Evolutionary conservation across 92 coral and sea anemone species (phyloP), one percentile per base, ranked within the genome.

Genomic region (Actinostola sp.): DNA sequence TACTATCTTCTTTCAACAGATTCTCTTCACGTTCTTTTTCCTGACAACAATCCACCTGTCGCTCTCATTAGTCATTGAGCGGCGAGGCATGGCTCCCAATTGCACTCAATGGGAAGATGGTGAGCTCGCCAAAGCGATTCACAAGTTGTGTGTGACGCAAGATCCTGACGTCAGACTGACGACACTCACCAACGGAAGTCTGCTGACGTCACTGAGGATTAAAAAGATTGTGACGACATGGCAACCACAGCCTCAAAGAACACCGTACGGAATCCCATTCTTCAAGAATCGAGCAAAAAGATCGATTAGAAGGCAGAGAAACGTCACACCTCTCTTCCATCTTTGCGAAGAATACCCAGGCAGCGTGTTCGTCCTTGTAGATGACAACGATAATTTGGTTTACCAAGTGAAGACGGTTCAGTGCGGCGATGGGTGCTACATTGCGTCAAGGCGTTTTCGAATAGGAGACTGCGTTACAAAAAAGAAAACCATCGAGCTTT

Each of bases 351-450:
- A 50, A 34, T 31, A 10, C 58, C 34, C 30, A 0, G 74, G 74
- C 8, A 51, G 48, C 14, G 58, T 68, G 16, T 68, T 30, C 23
- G 62, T 68, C 24, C 74, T 68, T 10, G 48, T 51, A 16, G 61
- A 49, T 19, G 61, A 68, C n/a, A 20, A 50, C 16, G 48, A 50
- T 20, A 50, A 68, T 16, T 21, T 68, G 25, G 62, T 51, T 2
- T 68, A 68, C 48, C 27, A 51, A 31, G 58, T 68, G 14, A 25
- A 52, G 33, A 68, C 74, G 17, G 23, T 68, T 2, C 6, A 68
- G 32, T 68, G 74, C 31, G 32, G 19, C 21, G 74, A 52, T 32
- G 74, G 62, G 13, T 68, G 74, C 19, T 50, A 30, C 17, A 51
- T 68, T 0, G 61, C 48, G 1, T 68, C 74, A 10, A 33, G 43